phyloP scores from a whole-genome alignment of 2,113 vertebrate species.

The Verasper variegatus region DNA sequence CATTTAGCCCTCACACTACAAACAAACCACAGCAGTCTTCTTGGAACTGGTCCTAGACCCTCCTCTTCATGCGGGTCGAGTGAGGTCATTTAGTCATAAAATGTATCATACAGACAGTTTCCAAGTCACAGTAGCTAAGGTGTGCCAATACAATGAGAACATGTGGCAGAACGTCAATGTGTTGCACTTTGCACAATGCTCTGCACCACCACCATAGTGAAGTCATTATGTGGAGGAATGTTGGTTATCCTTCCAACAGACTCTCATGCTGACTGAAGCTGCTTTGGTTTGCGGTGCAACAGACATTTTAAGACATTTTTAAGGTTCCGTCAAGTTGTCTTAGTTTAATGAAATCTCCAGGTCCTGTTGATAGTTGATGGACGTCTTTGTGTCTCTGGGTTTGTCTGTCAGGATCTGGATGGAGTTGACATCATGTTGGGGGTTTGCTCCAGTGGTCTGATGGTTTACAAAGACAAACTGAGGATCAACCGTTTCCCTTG shows the following conservation, averaged over 20 bases:
- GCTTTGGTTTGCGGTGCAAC: neutral
- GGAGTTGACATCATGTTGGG: constrained; percentile 97
- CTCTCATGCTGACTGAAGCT: neutral
- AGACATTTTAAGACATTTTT: neutral
- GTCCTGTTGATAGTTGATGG: neutral
- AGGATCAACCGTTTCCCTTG: constrained; percentile 98
- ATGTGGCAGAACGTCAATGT: too few species aligned
- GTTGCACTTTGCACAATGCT: neutral
- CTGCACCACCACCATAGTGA: too few species aligned
- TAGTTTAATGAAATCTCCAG: neutral
- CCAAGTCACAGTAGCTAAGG: too few species aligned
- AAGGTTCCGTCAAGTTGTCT: neutral
- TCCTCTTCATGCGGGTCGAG: neutral
- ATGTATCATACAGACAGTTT: too few species aligned
- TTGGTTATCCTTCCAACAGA: too few species aligned
- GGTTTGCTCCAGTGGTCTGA: constrained; percentile 95
- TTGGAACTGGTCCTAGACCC: neutral
- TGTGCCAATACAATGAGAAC: too few species aligned
- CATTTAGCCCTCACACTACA: too few species aligned
- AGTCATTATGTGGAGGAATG: too few species aligned
- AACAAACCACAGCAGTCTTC: neutral
- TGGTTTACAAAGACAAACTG: constrained; percentile 98
- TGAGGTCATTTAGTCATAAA: neutral
- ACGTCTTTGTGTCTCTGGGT: neutral
- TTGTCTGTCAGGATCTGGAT: constrained; percentile 88